phyloP scores from a whole-genome alignment of 1,140 invertebrate species.

The Bombus balteatus region DNA sequence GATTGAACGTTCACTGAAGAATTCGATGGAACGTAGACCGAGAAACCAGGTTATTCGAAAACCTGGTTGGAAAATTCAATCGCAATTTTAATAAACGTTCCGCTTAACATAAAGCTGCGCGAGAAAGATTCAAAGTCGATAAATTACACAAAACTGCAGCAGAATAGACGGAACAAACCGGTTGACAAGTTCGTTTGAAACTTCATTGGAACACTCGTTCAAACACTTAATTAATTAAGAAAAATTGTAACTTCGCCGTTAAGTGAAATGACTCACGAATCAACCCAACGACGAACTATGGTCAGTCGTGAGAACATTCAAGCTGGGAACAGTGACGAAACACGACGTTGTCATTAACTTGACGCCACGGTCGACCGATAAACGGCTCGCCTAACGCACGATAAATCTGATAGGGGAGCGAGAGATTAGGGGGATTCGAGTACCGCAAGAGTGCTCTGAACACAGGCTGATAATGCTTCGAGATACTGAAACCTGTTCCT shows the following conservation, averaged over 20 bases:
- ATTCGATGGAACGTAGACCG: too few species aligned
- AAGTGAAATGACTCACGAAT: too few species aligned
- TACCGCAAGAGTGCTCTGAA: background rate
- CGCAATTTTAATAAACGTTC: too few species aligned
- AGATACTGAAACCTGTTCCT: background rate
- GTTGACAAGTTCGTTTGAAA: too few species aligned
- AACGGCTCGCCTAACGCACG: background rate
- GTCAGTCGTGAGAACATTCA: background rate
- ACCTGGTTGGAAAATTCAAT: too few species aligned
- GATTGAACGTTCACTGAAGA: accelerated
- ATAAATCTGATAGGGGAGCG: background rate
- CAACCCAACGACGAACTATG: background rate
- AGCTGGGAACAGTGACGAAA: background rate
- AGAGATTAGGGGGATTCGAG: background rate
- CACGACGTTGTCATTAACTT: background rate
- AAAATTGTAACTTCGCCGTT: too few species aligned
- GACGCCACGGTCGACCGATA: background rate
- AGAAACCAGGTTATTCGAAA: too few species aligned
- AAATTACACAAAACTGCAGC: too few species aligned
- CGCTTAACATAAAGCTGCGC: accelerated
- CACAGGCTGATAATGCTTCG: background rate
- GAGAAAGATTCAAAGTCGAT: too few species aligned
- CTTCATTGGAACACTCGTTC: too few species aligned
- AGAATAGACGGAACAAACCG: too few species aligned
- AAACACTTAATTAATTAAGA: too few species aligned